Evolutionary conservation across 2,113 vertebrate species (phyloP).

Genomic region (Nycticryphes semicollaris): DNA sequence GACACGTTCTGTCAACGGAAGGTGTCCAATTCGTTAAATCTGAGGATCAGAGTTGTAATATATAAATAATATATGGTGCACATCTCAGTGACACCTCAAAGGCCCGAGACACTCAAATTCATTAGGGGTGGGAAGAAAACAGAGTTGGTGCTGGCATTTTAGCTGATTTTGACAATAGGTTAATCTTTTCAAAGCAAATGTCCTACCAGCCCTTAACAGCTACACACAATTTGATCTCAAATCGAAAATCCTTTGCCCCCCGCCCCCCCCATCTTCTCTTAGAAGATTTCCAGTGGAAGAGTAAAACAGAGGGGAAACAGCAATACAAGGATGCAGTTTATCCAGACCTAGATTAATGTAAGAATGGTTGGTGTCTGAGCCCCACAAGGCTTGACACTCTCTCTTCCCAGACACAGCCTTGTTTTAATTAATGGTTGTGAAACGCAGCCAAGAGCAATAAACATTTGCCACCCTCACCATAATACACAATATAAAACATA

Average conservation of each 20-base stretch:
- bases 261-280: not conserved
- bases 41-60: not conserved
- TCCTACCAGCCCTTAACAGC: not conserved
- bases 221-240: not conserved
- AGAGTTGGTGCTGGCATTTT: not conserved
- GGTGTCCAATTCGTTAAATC: not conserved
- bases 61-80: accelerated
- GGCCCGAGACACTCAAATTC: not conserved
- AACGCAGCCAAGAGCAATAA: not conserved
- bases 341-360: not conserved
- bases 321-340: not conserved
- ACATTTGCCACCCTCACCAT: not conserved
- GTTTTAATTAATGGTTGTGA: not conserved
- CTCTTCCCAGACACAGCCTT: not conserved
- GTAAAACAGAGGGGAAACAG: not conserved
- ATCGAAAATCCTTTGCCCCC: not conserved
- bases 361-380: not conserved
- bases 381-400: not conserved
- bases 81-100: not conserved
- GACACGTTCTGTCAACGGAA: not conserved
- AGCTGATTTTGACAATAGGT: not conserved
- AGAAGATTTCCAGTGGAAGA: not conserved
- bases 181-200: not conserved
- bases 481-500: not conserved
- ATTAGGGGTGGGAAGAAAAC: not conserved